Evolutionary conservation across 2,113 vertebrate species (phyloP).

Genomic region (Oenanthe oenanthe): DNA sequence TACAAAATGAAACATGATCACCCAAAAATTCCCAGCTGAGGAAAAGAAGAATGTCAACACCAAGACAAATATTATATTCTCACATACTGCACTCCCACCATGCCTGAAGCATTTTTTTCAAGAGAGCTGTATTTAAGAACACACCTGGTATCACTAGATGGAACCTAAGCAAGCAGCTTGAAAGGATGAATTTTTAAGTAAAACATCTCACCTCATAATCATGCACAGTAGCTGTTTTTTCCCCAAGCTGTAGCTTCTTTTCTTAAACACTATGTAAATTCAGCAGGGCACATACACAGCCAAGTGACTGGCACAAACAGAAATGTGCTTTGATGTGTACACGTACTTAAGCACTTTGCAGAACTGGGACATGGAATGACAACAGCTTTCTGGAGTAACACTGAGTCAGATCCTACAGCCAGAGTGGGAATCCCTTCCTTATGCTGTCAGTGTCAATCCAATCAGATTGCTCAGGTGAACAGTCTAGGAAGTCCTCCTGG

Average conservation of each 20-base stretch:
- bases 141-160: not conserved
- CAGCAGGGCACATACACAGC: not conserved
- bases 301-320: not conserved
- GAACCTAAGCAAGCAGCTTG: not conserved
- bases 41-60: not conserved
- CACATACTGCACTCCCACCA: not conserved
- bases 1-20: not conserved
- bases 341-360: not conserved
- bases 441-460: not conserved
- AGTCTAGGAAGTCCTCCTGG: not conserved
- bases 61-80: not conserved
- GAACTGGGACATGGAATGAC: constrained; percentile 25
- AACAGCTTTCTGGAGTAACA: constrained; percentile 28
- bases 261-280: not conserved
- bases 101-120: not conserved
- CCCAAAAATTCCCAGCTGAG: not conserved
- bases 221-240: not conserved
- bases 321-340: constrained; percentile 9
- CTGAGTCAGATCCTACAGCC: not conserved
- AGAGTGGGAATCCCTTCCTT: constrained; percentile 18
- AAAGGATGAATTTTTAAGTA: constrained; percentile 8
- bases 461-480: not conserved
- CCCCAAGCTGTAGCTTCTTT: not conserved
- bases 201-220: not conserved
- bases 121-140: not conserved